Base-by-base conservation (phyloP, 2,797 vertebrate species). In the Propithecus perrieri region DNA sequence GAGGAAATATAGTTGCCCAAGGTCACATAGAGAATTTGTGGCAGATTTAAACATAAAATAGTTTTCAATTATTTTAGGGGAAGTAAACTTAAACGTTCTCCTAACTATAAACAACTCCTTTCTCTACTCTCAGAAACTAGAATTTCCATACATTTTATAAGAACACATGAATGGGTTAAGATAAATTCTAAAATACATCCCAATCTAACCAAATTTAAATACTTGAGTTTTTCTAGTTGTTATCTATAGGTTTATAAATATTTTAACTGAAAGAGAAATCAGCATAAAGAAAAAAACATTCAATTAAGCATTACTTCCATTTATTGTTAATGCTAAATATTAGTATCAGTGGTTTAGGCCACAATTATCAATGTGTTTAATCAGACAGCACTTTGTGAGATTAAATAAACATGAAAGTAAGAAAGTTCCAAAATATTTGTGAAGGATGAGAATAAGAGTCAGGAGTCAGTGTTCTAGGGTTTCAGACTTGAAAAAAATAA, bases 371-470 rank as follows among this genome's bases (percentile, higher is more conserved):
- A 3, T 79, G 63, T 75, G 5, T 50, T 91, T 89, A 67, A 92
- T 30, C 38, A 81, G 38, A 74, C 6, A 69, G 43, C 41, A 12
- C 38, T 79, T 85, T 85, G 93, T 93, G 48, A 92, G 24, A 84
- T 97, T 59, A 78, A 96, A 92, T 63, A 89, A 78, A 53, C 72
- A 48, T 86, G 38, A 96, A 91, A 33, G 35, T 84, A 91, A 83
- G 57, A 72, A 76, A 87, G 18, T 9, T 8, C 9, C 88, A 80
- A 94, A 93, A 76, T 94, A 94, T 85, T 90, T 89, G 94, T 76
- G 85, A 92, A 53, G 76, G n/a, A 17, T 79, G 50, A 65, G 43
- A 74, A 61, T 80, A 79, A 75, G 84, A 86, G 43, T 87, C 33
- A 57, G 18, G 84, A 86, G 43, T 87, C 33, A 57, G 28, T 61